phyloP scores from a whole-genome alignment of 2,797 vertebrate genomes.

The Cyclura pinguis region DNA sequence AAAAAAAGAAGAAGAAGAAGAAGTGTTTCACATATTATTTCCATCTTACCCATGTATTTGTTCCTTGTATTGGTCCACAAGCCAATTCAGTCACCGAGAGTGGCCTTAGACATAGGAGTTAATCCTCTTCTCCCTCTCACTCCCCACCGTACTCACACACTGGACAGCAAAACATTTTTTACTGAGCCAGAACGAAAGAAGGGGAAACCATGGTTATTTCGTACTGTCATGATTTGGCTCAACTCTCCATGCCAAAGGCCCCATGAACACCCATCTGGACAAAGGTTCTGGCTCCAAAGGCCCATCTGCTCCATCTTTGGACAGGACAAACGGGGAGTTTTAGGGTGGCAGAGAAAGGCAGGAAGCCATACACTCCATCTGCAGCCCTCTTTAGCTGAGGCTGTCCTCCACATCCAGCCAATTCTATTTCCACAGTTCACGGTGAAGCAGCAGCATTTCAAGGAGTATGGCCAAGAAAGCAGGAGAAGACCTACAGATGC shows the following conservation, averaged over 20 bases:
- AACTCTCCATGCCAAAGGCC: accelerated
- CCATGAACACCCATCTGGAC: neutral
- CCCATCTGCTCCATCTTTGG: constrained; percentile 61
- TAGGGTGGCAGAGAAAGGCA: neutral
- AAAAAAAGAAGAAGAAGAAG: neutral
- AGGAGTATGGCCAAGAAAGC: neutral
- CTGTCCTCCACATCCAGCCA: neutral
- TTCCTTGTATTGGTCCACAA: neutral
- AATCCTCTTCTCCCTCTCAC: neutral
- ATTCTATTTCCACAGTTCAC: neutral
- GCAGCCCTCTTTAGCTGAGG: constrained; percentile 32
- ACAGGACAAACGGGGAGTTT: constrained; percentile 15
- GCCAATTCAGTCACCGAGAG: neutral
- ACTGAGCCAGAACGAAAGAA: neutral
- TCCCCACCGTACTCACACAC: neutral
- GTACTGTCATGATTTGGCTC: neutral
- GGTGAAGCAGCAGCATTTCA: neutral
- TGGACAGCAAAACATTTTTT: neutral
- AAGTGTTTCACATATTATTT: neutral
- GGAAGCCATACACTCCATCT: constrained; percentile 65
- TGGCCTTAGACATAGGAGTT: neutral
- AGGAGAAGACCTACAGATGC: neutral
- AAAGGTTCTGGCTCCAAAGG: neutral
- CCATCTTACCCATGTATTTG: neutral
- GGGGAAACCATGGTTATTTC: neutral